Base-by-base conservation (phyloP, 2,797 vertebrate species). In the Ambastaia sidthimunki region DNA sequence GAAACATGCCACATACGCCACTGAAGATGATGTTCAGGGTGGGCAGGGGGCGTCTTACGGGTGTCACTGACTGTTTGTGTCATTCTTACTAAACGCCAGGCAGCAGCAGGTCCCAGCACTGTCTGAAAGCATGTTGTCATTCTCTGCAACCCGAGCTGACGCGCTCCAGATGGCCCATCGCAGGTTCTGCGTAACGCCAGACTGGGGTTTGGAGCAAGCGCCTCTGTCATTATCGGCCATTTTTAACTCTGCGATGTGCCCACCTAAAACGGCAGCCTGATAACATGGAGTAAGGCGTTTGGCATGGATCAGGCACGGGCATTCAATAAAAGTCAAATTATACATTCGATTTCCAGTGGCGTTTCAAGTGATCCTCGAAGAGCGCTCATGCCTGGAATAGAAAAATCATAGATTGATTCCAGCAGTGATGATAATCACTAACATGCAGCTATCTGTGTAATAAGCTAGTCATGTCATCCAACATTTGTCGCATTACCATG, bases 161-260 rank as follows among this genome's bases (percentile, higher is more conserved):
- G 21, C n/a, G 2, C 31, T 55, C 72, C 72, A 81, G 68, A 80
- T 79, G 54, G 72, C 74, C 73, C 72, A 74, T 80, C 76, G 68
- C 84, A 76, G 57, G 57, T 77, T 82, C 76, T 41, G 44, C 25
- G 18, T 19, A 50, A 60, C 47, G 71, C 60, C 59, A 75, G 71
- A 80, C 79, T 66, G 71, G 63, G 31, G 16, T 66, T 19, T 37
- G 7, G 41, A 47, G 55, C 23, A 23, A 57, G 23, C 1, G 7
- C 47, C 82, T 19, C 72, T 55, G 69, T 81, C 57, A 83, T 82
- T 77, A 82, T n/a, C 0, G 9, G 57, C 54, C 76, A 54, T 71
- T 73, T 80, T 82, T 62, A 72, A 59, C 54, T 71, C 71, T 9
- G 9, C 4, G 7, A 54, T 5, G 19, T 3, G 23, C 52, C 41